Conservation (phyloP, 2,113 vertebrate genomes). For the Dicerorhinus sumatrensis region DNA sequence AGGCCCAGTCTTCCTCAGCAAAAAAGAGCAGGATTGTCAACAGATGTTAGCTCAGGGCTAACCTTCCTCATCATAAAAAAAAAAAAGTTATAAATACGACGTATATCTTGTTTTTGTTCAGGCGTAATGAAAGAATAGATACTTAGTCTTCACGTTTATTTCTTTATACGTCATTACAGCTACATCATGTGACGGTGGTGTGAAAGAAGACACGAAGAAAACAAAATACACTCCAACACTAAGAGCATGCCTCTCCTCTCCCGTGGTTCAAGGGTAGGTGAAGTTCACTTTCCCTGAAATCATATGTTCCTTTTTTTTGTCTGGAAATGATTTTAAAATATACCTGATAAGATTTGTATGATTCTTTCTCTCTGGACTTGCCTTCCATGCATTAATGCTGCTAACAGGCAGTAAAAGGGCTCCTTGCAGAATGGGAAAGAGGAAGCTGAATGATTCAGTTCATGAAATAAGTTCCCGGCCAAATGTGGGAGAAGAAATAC, state of each 20-base stretch:
- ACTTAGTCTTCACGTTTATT: neutral
- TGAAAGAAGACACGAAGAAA: constrained; percentile 82
- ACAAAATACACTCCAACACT: constrained; percentile 85
- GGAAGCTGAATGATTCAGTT: neutral
- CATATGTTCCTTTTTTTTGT: rapidly evolving
- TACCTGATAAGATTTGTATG: neutral
- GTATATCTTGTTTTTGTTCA: neutral
- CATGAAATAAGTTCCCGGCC: rapidly evolving
- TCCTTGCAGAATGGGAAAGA: neutral
- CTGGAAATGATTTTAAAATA: neutral
- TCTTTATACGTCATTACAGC: constrained; percentile 82
- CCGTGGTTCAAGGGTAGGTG: constrained; percentile 89
- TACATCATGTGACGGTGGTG: constrained; percentile 82
- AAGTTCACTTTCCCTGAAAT: neutral
- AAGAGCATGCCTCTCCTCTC: constrained; percentile 89
- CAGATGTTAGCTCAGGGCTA: too few species aligned
- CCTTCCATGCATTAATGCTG: rapidly evolving
- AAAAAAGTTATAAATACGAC: neutral
- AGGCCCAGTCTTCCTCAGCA: too few species aligned
- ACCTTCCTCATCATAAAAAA: too few species aligned
- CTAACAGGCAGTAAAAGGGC: neutral
- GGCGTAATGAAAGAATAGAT: neutral
- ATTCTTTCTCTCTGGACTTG: neutral
- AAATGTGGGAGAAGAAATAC: too few species aligned
- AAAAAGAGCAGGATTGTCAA: too few species aligned